phyloP scores from a whole-genome alignment of 2,888 invertebrate species.

The Diarsia dahlii region DNA sequence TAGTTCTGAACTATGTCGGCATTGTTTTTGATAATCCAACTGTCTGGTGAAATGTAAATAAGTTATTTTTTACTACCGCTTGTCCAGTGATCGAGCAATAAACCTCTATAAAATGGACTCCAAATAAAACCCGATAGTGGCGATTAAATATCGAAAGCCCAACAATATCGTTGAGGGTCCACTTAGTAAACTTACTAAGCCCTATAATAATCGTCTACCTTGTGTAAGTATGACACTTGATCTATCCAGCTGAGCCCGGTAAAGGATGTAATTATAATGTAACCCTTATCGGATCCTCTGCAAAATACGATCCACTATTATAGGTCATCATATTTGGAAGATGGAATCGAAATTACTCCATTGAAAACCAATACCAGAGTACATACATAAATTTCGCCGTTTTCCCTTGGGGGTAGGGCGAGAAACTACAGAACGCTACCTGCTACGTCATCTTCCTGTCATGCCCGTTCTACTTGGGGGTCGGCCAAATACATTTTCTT shows the following conservation, averaged over 20 bases:
- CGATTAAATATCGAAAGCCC: not conserved
- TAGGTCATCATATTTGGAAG: not conserved
- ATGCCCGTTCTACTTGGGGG: too few species aligned
- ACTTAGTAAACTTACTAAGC: not conserved
- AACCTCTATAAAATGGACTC: not conserved
- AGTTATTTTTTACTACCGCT: not conserved
- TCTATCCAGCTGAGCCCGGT: not conserved
- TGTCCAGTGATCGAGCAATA: not conserved
- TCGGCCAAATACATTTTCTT: too few species aligned
- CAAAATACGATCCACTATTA: not conserved
- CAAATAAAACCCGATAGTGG: not conserved
- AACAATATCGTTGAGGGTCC: not conserved
- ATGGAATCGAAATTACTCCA: not conserved
- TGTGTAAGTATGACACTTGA: not conserved
- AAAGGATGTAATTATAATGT: not conserved
- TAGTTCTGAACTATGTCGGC: not conserved
- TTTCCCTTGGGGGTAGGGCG: not conserved
- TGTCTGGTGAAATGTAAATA: slow-evolving; percentile 3
- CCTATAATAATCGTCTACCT: not conserved
- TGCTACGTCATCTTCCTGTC: not conserved
- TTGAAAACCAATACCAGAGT: not conserved
- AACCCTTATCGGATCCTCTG: not conserved
- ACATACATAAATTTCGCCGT: not conserved
- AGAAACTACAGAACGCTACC: not conserved
- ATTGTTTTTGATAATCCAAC: slow-evolving; percentile 6